Evolutionary conservation across 1,140 invertebrate species (phyloP), one percentile per base, ranked within the genome.

Genomic region (Zaprionus lachaisei): DNA sequence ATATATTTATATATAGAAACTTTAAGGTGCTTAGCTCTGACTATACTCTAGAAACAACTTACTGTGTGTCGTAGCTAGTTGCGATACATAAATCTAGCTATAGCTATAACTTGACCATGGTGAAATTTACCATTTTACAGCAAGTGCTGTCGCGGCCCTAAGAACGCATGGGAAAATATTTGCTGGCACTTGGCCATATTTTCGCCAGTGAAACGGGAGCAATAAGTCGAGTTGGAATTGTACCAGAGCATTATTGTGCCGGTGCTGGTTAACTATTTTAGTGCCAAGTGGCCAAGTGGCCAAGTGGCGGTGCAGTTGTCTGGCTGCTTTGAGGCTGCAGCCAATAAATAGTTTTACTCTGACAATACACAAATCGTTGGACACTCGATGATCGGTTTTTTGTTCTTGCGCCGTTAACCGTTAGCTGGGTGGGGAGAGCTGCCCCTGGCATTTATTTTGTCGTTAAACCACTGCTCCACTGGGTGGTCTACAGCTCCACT

Each of bases 401-500:
- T 85, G 74, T 76, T 65, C 57, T 17, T 34, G 51, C 26, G 34
- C 38, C 70, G 54, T 71, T 60, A 9, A 47, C 81, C 84, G 84
- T 81, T 89, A 87, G 61, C 34, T 64, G 22, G 38, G 60, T 75
- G 58, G 49, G 51, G 49, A 31, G 65, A 64, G 69, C 63, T 72
- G 66, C 17, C 66, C 66, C 71, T 37, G 62, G 62, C 81, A 87
- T 87, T 87, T 83, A 83, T 83, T 79, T 67, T 89, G 83, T 87
- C 84, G 82, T 87, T 87, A 89, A 62, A 55, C 77, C 51, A 72
- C 71, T 47, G 41, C 41, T 47, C 41, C n/a, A 47, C 63, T 62
- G 81, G 84, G 83, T 87, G 83, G 83, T 87, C 83, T 17, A 20
- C 34, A 64, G 37, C 26, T 47, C 61, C 37, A 49, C 38, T 60